phyloP scores from a whole-genome alignment of 2,888 invertebrate species.

The Nephrotoma flavescens region DNA sequence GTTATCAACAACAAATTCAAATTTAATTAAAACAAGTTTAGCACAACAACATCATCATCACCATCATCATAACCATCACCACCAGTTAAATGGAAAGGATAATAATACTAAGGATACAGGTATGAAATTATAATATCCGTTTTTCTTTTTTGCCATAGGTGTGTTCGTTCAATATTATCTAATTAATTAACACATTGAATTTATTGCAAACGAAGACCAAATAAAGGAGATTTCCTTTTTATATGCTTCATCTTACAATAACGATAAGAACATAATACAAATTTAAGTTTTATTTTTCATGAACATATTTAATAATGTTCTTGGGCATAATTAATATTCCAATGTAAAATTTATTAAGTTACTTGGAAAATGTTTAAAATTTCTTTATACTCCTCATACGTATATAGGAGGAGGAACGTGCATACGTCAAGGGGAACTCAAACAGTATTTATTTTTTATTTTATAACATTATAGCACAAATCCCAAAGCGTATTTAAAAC shows the following conservation, averaged over 20 bases:
- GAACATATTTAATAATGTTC: not conserved
- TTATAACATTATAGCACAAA: not conserved
- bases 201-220: not conserved
- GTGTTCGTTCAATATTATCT: not conserved
- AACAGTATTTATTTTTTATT: not conserved
- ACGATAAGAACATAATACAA: not conserved
- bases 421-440: not conserved
- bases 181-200: not conserved
- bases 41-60: not conserved
- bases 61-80: not conserved
- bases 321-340: not conserved
- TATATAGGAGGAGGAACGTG: no score
- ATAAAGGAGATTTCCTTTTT: not conserved
- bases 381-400: no score
- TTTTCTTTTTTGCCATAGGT: conserved; percentile 1
- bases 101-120: conserved; percentile 16
- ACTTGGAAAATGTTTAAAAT: not conserved
- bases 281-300: not conserved
- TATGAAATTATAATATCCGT: conserved; percentile 9
- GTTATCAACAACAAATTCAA: conserved; percentile 7
- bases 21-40: conserved; percentile 1
- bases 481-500: not conserved
- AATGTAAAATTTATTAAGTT: not conserved
- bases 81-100: conserved; percentile 7
- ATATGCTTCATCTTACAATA: not conserved